A percentile compares a stretch with the other conserved stretches of the same genome.
Evolutionary conservation across 2,888 invertebrate genomes (phyloP).

Genomic region (Celastrina argiolus): DNA sequence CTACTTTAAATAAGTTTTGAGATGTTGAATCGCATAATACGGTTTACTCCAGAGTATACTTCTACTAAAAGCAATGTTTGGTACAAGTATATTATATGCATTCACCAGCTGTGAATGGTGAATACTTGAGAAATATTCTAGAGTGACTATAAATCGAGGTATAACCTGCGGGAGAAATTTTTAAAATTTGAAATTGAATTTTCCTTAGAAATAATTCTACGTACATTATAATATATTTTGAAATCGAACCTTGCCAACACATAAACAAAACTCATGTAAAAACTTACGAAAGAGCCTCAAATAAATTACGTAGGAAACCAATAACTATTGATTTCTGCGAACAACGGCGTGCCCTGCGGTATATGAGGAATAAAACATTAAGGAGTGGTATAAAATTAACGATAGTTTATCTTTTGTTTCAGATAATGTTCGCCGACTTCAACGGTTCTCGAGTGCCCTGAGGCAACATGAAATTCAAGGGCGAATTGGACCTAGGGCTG

Average conservation of each 20-base stretch:
- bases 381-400: conserved; percentile 34
- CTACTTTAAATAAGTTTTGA: conserved; percentile 17
- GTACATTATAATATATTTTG: background rate
- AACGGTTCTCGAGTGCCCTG: conserved; percentile 51
- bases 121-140: conserved; percentile 20
- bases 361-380: conserved; percentile 29
- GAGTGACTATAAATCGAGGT: conserved; percentile 18
- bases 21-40: conserved; percentile 18
- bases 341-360: conserved; percentile 32
- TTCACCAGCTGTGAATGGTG: conserved; percentile 18
- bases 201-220: background rate
- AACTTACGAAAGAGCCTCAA: conserved; percentile 22
- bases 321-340: conserved; percentile 35
- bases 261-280: conserved; percentile 19
- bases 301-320: conserved; percentile 30
- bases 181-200: background rate
- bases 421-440: conserved; percentile 61
- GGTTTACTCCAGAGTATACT: conserved; percentile 16
- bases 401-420: conserved; percentile 53
- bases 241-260: background rate
- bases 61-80: conserved; percentile 20
- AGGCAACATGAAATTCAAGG: conserved; percentile 65
- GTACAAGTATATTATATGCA: conserved; percentile 17
- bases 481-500: conserved; percentile 61
- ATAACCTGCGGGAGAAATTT: conserved; percentile 2